phyloP scores from a whole-genome alignment of 2,113 vertebrate species.

The Mirza zaza region DNA sequence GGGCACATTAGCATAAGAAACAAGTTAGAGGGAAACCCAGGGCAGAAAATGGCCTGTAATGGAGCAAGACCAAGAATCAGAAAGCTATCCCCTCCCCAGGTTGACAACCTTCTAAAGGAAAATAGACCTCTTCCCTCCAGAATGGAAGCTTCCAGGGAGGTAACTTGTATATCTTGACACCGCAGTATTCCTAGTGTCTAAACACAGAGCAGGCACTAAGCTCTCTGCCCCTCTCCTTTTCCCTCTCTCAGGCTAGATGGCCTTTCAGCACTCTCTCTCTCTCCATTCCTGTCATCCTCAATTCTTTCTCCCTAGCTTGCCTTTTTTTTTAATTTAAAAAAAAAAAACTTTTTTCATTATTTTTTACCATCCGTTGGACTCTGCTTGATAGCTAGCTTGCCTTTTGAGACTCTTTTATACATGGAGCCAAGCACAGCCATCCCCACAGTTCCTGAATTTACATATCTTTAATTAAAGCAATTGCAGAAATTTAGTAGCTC shows the following conservation, averaged over 20 bases:
- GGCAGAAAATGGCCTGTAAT: background rate
- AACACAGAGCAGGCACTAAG: background rate
- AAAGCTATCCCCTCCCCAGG: background rate
- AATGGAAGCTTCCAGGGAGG: background rate
- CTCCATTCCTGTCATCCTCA: background rate
- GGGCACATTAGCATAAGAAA: background rate
- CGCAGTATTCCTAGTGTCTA: background rate
- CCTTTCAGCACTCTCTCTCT: background rate
- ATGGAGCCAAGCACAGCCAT: background rate
- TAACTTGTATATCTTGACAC: background rate
- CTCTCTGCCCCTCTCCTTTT: too few relatives aligned
- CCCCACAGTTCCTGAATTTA: slow-evolving; percentile 16
- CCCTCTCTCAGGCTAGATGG: background rate
- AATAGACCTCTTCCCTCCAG: background rate
- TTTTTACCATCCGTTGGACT: too few relatives aligned
- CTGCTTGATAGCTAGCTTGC: background rate
- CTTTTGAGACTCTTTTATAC: background rate
- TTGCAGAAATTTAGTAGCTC: background rate
- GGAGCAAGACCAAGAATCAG: background rate
- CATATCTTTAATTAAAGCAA: slow-evolving; percentile 50
- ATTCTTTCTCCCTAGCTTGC: slow-evolving; percentile 27
- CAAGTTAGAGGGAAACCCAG: background rate
- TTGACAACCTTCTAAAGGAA: background rate
- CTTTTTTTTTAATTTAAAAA: background rate
- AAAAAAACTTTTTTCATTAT: too few relatives aligned